Base-by-base conservation (phyloP, 2,113 vertebrate species). In the Vidua macroura region DNA sequence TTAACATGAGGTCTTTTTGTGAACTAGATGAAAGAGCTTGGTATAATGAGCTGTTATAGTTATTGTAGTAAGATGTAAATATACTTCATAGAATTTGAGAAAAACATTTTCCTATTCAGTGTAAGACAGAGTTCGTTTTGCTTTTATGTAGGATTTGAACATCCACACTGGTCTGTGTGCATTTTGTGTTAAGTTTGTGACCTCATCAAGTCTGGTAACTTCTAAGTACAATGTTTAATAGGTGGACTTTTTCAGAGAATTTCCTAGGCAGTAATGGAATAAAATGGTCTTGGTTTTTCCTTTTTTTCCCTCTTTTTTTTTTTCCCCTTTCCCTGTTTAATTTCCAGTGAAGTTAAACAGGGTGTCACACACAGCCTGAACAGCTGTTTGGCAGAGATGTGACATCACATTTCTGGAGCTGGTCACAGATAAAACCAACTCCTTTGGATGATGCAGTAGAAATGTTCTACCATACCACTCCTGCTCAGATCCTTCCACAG, bases 1-100 rank as follows among this genome's bases (percentile, higher is more conserved):
- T 85, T 95, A 88, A 94, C 82, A 51, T 85, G 92, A 96, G 79
- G 87, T 90, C 90, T 94, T 90, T 90, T 90, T 96, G 79, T 92
- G 88, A 92, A 88, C 72, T 84, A 77, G 68, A 90, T 94, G 87
- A 95, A 95, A 88, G 83, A 96, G 82, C 48, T 86, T 53, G 56
- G n/a, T 88, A 69, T 95, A 92, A 90, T 94, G 72, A 83, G 72
- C 74, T 93, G 78, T 96, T 95, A 59, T 9, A 70, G 68, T 91
- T 94, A 68, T 52, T 95, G 69, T 62, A 91, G 59, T 70, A 83
- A 94, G 69, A 83, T 91, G 63, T 92, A 95, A 96, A 88, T 94
- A 83, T 69, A 69, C 67, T 86, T 95, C 24, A 59, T 10, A 88
- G 82, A 93, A 94, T 93, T 95, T 51, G 52, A 74, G 84, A 94